Base-by-base conservation (phyloP, 2,888 invertebrate species). In the Rambutsinella grinnellia region DNA sequence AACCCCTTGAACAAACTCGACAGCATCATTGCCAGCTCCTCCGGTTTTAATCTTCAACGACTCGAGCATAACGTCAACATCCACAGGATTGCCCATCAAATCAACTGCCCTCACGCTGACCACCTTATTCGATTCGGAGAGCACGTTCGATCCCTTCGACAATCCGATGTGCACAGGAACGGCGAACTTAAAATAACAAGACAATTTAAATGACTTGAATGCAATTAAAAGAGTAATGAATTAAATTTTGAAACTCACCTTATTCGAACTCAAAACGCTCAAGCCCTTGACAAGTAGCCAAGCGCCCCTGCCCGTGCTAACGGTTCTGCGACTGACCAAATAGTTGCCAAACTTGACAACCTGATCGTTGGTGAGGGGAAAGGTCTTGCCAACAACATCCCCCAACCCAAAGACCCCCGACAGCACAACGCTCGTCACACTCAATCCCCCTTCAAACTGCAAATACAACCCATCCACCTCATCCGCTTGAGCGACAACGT, bases 401-500 rank as follows among this genome's bases (percentile, higher is more conserved):
- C 92, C 89, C 8, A 93, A 87, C 83, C 90, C 89, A 83, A 90
- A 90, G 15, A 90, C 89, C 70, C 91, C 91, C 84, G 90, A 90
- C 13, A 92, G 86, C 8, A 92, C 87, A 23, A 90, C 86, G 70
- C 91, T 90, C 0, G 95, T 95, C 56, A 93, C 91, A 1, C 93
- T 93, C 62, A 96, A 88, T 8, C 95, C 95, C 28, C 95, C 95
- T 87, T 98, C 98, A 87, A 96, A 98, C 88, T 97, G 94, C 78
- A 96, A 88, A 84, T 93, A 92, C 85, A 91, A 91, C 13, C 94
- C 93, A 87, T 97, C 95, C 3, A 95, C 93, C 89, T 98, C 97
- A 87, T 99, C 98, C 1, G 97, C 97, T 85, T 97, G 96, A 2
- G 94, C 92, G 76, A 98, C 89, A n/a, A 94, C 93, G 86, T 97